Base-by-base conservation (phyloP, 2,113 vertebrate species). In the Machaerirhynchus nigripectus region DNA sequence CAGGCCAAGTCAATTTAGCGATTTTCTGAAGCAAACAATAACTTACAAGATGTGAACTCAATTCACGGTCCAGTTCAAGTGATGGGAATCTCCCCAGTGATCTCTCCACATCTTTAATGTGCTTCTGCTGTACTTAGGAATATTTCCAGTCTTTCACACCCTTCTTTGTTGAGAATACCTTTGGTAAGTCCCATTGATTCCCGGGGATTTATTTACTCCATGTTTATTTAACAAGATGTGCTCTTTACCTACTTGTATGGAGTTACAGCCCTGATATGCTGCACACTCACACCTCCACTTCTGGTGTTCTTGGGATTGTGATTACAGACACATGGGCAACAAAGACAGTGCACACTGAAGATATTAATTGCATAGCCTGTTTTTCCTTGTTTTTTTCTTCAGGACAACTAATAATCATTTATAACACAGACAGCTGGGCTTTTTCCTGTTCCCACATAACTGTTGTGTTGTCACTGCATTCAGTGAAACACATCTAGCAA, bases 381-480 rank as follows among this genome's bases (percentile, higher is more conserved):
- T 80, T 76, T 56, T 27, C 53, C 75, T 56, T 90, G 12, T 19
- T 53, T 63, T 60, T 81, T 92, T 53, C 40, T 91, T 95, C 37
- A 63, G 64, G 81, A 84, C 79, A 93, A 73, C 74, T 78, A 84
- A 49, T 49, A 71, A 65, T 90, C 6, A 60, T 57, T 93, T 74
- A 22, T 44, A 83, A 65, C 24, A 42, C 27, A 56, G 35, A 53
- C 59, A 87, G 47, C 44, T 60, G 44, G 13, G 3, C 0, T 61
- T 74, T 80, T 47, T 73, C 71, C 73, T 95, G 75, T 95, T 97
- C 94, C 76, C 64, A 95, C 73, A 73, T 94, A 96, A 86, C 71
- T 90, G 64, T 73, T 91, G 84, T 70, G 74, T 27, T 86, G 76
- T 64, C 71, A 55, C 68, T 77, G 35, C 68, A 74, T 73, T 89